Conservation (phyloP, 2,888 invertebrate genomes). For the Chamaedrilus cognettii region DNA sequence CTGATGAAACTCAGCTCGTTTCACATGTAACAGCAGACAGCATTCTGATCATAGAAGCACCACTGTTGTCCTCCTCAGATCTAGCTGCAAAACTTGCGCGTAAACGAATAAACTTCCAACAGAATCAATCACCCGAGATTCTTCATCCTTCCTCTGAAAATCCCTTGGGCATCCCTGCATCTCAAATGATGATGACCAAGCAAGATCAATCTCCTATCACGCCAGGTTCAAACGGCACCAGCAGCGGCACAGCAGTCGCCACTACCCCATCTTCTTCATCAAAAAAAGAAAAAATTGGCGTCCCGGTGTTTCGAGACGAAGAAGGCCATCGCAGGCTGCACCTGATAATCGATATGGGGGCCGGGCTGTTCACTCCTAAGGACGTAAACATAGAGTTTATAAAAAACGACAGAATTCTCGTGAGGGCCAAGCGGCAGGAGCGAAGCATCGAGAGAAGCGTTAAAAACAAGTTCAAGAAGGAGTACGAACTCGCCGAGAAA, state of each 20-base stretch:
- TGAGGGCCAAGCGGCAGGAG: constrained; percentile 41
- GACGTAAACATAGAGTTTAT: constrained; percentile 37
- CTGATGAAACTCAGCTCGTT: constrained; percentile 33
- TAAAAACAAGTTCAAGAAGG: constrained; percentile 38
- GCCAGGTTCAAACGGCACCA: neutral
- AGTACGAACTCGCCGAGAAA: constrained; percentile 39
- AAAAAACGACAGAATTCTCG: constrained; percentile 38
- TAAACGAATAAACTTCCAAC: too few relatives aligned
- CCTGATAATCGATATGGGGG: constrained; percentile 25
- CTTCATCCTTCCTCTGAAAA: neutral
- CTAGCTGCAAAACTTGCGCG: too few relatives aligned
- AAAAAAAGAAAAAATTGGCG: constrained; percentile 31
- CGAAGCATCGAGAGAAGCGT: constrained; percentile 35
- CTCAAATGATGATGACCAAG: constrained; percentile 14
- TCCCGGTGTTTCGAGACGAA: constrained; percentile 23
- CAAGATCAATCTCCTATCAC: constrained; percentile 24
- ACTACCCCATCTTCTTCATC: constrained; percentile 21
- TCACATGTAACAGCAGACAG: constrained; percentile 36
- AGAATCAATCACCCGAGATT: neutral
- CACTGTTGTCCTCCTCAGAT: too few relatives aligned
- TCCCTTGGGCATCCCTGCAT: neutral
- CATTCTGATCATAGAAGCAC: constrained; percentile 37
- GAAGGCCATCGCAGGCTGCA: constrained; percentile 25
- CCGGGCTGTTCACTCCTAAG: constrained; percentile 21
- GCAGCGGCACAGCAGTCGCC: too few relatives aligned